Conservation (phyloP, 2,113 vertebrate genomes). For the Passer domesticus region DNA sequence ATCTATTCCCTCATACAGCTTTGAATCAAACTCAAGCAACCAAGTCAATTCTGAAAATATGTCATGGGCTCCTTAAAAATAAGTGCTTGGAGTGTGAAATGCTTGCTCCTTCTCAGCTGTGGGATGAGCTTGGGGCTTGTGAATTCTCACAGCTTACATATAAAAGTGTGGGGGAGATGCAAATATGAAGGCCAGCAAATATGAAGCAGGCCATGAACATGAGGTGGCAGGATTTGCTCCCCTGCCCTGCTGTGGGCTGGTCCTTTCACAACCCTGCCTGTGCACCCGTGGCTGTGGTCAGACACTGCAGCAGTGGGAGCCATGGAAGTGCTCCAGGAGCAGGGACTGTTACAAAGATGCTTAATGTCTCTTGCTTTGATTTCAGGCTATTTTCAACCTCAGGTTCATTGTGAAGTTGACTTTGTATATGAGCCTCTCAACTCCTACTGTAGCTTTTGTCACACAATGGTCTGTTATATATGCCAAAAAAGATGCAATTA, state of each 20-base stretch:
- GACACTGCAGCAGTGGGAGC: not conserved
- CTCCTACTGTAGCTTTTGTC: not conserved
- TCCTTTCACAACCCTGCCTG: not conserved
- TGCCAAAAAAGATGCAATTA: not conserved
- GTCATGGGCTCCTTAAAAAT: not conserved
- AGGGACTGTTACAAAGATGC: not conserved
- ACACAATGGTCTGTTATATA: not conserved
- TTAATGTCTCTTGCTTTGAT: not conserved
- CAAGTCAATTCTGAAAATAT: not conserved
- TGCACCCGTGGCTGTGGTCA: accelerated
- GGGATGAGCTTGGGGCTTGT: not conserved
- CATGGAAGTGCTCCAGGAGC: not conserved
- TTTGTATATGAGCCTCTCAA: not conserved
- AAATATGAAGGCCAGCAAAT: not conserved
- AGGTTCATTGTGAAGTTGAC: not conserved
- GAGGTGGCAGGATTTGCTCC: not conserved
- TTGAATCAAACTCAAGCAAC: not conserved
- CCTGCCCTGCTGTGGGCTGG: not conserved
- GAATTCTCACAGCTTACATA: not conserved
- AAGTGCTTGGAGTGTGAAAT: not conserved
- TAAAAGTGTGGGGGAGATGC: not conserved
- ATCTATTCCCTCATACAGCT: not conserved
- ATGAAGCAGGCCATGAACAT: not conserved
- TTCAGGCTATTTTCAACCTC: not conserved
- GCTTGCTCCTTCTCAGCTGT: not conserved